Evolutionary conservation across 2,888 invertebrate genomes (phyloP).

Genomic region (Calameuta filiformis): DNA sequence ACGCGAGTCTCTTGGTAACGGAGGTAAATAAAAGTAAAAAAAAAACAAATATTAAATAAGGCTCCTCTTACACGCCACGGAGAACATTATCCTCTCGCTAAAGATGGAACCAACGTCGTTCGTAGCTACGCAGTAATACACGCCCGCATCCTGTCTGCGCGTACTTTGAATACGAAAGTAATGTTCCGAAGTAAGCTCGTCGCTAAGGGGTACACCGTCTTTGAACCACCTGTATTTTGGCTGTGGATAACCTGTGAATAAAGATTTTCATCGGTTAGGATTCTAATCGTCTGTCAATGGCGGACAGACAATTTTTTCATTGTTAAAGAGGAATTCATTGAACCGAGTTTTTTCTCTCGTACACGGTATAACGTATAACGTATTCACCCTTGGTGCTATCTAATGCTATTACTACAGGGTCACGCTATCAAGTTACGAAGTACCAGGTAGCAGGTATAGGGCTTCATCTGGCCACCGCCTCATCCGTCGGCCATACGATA

Average conservation of each 20-base stretch:
- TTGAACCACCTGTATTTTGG: conserved; percentile 94
- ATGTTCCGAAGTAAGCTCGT: conserved; percentile 85
- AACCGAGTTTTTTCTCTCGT: not conserved
- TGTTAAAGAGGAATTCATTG: not conserved
- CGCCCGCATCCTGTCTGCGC: conserved; percentile 85
- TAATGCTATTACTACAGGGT: conserved; percentile 55
- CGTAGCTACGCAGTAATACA: conserved; percentile 91
- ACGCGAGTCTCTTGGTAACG: conserved; percentile 13
- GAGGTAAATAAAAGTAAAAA: conserved; percentile 22
- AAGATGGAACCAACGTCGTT: conserved; percentile 93
- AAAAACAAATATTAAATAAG: conserved; percentile 22
- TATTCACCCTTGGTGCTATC: conserved; percentile 38
- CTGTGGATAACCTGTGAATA: conserved; percentile 84
- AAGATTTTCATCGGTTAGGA: not conserved
- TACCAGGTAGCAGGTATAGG: conserved; percentile 35
- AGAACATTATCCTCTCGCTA: conserved; percentile 89
- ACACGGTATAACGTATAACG: not conserved
- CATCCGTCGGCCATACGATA: conserved; percentile 52
- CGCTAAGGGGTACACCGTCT: conserved; percentile 81
- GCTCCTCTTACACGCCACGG: conserved; percentile 88
- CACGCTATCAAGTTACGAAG: conserved; percentile 55
- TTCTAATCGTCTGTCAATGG: not conserved
- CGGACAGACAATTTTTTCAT: not conserved
- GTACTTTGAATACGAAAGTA: conserved; percentile 84
- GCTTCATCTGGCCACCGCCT: conserved; percentile 56